Conservation (phyloP, 2,113 vertebrate genomes). For the Suncus etruscus region DNA sequence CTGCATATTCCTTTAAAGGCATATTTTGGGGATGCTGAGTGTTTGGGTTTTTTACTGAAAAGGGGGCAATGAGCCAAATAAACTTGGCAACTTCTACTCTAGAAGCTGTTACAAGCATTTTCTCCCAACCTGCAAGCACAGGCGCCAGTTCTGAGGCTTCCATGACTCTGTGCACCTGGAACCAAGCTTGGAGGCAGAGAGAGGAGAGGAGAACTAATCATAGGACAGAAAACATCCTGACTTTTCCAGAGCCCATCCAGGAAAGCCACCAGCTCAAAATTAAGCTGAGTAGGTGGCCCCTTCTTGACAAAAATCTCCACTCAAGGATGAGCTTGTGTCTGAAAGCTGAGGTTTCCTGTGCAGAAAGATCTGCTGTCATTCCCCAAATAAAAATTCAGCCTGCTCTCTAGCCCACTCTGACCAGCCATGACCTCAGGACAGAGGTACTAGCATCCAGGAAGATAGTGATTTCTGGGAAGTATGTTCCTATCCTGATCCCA, state of each 20-base stretch:
- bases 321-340: not conserved
- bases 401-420: not conserved
- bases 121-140: not conserved
- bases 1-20: no score
- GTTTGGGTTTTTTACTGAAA: no score
- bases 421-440: no score
- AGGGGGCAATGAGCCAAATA: no score
- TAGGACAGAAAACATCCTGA: not conserved
- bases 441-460: not conserved
- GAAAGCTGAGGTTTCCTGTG: not conserved
- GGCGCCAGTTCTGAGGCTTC: not conserved
- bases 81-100: not conserved
- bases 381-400: not conserved
- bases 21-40: no score
- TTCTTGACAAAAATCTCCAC: not conserved
- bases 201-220: rapidly evolving
- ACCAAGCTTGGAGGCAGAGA: not conserved
- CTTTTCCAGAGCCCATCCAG: not conserved
- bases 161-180: not conserved
- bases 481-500: not conserved
- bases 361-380: no score
- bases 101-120: not conserved
- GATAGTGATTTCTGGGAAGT: not conserved
- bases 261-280: constrained; percentile 14
- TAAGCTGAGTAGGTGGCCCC: not conserved